phyloP scores from a whole-genome alignment of 2,888 invertebrate genomes.

The Rhogogaster chlorosoma region DNA sequence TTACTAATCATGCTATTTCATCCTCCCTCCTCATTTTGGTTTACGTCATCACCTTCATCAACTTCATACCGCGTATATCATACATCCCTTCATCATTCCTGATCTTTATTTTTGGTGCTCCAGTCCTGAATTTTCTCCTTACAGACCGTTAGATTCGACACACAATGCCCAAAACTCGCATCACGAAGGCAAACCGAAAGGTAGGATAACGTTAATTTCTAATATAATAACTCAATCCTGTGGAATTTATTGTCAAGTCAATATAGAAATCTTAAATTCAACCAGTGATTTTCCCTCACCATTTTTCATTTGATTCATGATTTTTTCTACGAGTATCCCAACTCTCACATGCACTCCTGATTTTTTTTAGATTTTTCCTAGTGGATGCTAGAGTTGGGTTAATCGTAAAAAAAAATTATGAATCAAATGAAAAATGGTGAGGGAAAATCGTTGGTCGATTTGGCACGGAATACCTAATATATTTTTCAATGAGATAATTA shows the following conservation, averaged over 20 bases:
- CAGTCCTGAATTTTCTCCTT: constrained; percentile 79
- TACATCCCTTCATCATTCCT: constrained; percentile 55
- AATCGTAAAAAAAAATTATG: no score
- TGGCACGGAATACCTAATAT: no score
- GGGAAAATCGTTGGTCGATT: no score
- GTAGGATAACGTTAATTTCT: constrained; percentile 44
- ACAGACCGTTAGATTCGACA: constrained; percentile 77
- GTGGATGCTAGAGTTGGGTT: no score
- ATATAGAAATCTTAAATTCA: no score
- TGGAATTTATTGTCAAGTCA: background rate
- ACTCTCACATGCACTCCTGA: no score
- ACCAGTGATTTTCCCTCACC: no score
- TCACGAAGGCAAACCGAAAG: constrained; percentile 73
- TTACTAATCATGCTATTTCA: constrained; percentile 50
- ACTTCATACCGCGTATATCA: constrained; percentile 55
- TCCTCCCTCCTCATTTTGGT: constrained; percentile 50
- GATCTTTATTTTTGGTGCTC: constrained; percentile 64
- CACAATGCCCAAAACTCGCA: constrained; percentile 75
- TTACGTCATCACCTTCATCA: constrained; percentile 59
- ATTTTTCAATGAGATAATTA: background rate
- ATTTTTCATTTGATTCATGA: no score
- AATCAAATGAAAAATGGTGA: no score
- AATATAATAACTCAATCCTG: background rate
- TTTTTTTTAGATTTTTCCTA: no score
- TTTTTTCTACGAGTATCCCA: no score